Percentiles rank a stretch among this genome's conserved stretches.
phyloP scores from a whole-genome alignment of 2,888 invertebrate species.

The Iphiclides podalirius region DNA sequence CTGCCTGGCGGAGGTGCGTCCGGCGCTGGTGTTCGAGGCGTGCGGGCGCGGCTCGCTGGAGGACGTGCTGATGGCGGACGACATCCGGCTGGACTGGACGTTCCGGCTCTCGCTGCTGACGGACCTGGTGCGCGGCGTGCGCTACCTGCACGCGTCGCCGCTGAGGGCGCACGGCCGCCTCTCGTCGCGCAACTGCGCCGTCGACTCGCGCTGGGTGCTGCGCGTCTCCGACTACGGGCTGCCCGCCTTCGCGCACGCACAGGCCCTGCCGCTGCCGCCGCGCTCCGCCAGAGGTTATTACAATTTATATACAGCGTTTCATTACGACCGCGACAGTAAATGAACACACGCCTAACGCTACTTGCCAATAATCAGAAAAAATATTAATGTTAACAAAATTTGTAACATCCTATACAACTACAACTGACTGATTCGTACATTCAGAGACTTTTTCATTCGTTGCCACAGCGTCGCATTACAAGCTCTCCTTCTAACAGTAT shows the following conservation, averaged over 20 bases:
- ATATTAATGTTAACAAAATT: no score
- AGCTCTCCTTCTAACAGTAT: no score
- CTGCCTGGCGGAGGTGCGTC: conserved; percentile 89
- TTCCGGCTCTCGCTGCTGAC: conserved; percentile 95
- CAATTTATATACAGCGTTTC: no score
- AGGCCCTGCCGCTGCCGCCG: conserved; percentile 82
- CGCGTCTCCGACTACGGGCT: conserved; percentile 96
- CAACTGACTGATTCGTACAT: no score
- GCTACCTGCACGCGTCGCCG: conserved; percentile 91
- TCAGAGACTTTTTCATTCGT: no score
- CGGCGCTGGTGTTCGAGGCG: conserved; percentile 92
- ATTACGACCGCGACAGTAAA: no score
- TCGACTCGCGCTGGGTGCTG: conserved; percentile 97
- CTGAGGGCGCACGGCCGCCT: conserved; percentile 92
- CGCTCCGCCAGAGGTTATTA: conserved; percentile 85
- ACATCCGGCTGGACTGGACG: conserved; percentile 96
- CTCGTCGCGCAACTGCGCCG: conserved; percentile 94
- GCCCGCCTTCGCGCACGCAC: conserved; percentile 86
- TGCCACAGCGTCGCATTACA: no score
- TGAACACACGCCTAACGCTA: no score
- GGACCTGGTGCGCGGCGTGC: conserved; percentile 95
- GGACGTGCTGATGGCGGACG: conserved; percentile 93
- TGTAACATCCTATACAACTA: no score
- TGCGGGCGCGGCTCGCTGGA: conserved; percentile 93
- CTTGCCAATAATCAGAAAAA: no score